phyloP scores from a whole-genome alignment of 2,888 invertebrate species.

The Pantelozetes paolii region DNA sequence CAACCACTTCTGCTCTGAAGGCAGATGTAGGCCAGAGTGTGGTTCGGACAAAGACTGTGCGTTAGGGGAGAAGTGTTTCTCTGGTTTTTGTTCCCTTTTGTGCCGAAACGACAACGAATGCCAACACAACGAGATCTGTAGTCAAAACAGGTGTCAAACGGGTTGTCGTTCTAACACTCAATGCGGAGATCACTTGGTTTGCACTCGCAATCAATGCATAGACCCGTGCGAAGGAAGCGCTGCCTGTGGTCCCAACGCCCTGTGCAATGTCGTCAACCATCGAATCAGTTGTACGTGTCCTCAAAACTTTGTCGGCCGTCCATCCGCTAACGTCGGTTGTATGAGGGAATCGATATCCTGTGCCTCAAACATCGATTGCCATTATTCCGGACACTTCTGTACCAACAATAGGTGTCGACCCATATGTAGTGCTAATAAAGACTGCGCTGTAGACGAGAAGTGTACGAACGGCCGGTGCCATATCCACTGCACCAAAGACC shows the following conservation, averaged over 20 bases:
- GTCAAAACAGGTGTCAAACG: slow-evolving; percentile 66
- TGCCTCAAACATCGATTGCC: slow-evolving; percentile 67
- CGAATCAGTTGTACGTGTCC: slow-evolving; percentile 74
- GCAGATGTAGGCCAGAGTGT: slow-evolving; percentile 62
- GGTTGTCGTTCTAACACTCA: slow-evolving; percentile 76
- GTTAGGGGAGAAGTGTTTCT: slow-evolving; percentile 50
- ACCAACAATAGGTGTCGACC: slow-evolving; percentile 67
- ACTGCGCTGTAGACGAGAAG: slow-evolving; percentile 84
- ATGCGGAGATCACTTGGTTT: slow-evolving; percentile 71
- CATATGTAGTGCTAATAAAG: slow-evolving; percentile 67
- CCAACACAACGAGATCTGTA: slow-evolving; percentile 56
- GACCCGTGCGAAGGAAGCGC: slow-evolving; percentile 72
- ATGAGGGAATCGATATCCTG: slow-evolving; percentile 73
- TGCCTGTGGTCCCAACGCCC: slow-evolving; percentile 75
- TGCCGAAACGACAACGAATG: slow-evolving; percentile 48
- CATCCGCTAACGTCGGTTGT: slow-evolving; percentile 72
- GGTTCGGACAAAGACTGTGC: slow-evolving; percentile 74
- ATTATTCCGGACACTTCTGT: slow-evolving; percentile 65
- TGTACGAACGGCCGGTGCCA: slow-evolving; percentile 79
- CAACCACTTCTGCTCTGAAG: slow-evolving; percentile 50
- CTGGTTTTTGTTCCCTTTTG: slow-evolving; percentile 47
- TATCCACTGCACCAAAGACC: slow-evolving; percentile 74
- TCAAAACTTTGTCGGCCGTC: slow-evolving; percentile 62
- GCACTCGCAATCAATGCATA: slow-evolving; percentile 75
- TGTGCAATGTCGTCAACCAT: slow-evolving; percentile 72